These are phyloP conservation scores for Thecocarcelia acutangulata DNA, from an alignment of 2,888 invertebrate species.

Conservation along the genomic window DNA sequence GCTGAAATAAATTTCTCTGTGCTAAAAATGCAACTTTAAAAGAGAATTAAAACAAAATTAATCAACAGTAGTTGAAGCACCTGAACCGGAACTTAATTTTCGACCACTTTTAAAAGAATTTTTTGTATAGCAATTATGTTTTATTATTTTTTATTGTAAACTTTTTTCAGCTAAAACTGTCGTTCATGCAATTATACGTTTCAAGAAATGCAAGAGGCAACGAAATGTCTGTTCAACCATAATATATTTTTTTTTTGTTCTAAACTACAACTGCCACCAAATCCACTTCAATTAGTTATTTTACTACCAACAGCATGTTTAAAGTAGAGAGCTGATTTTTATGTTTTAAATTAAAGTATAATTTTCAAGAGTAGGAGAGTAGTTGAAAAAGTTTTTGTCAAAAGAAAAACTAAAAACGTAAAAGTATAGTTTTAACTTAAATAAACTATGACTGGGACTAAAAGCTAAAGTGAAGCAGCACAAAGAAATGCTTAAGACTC, in stretches of 20 bases:
- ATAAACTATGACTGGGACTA: too few relatives aligned
- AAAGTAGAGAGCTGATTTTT: conserved; percentile 1
- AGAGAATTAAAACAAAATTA: too few relatives aligned
- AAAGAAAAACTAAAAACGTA: too few relatives aligned
- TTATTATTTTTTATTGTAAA: conserved; percentile 21
- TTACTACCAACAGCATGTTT: conserved; percentile 20
- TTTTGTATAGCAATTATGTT: conserved; percentile 66
- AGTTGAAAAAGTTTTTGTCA: not conserved
- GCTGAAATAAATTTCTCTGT: too few relatives aligned
- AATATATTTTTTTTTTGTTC: conserved; percentile 52
- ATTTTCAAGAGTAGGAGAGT: conserved; percentile 2
- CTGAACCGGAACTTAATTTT: too few relatives aligned
- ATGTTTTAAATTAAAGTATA: conserved; percentile 43
- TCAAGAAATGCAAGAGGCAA: conserved; percentile 56
- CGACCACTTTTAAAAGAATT: conserved; percentile 61
- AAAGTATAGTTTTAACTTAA: too few relatives aligned
- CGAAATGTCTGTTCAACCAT: conserved; percentile 62
- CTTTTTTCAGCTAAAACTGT: conserved; percentile 31
- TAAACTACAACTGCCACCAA: conserved; percentile 22
- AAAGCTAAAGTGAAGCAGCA: too few relatives aligned
- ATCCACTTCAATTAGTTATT: conserved; percentile 51
- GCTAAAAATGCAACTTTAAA: too few relatives aligned
- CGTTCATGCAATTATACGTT: conserved; percentile 56
- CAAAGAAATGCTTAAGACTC: too few relatives aligned
- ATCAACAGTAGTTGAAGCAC: too few relatives aligned